Evolutionary conservation across 2,888 invertebrate species (phyloP).

Genomic region (Peribatodes rhomboidaria): DNA sequence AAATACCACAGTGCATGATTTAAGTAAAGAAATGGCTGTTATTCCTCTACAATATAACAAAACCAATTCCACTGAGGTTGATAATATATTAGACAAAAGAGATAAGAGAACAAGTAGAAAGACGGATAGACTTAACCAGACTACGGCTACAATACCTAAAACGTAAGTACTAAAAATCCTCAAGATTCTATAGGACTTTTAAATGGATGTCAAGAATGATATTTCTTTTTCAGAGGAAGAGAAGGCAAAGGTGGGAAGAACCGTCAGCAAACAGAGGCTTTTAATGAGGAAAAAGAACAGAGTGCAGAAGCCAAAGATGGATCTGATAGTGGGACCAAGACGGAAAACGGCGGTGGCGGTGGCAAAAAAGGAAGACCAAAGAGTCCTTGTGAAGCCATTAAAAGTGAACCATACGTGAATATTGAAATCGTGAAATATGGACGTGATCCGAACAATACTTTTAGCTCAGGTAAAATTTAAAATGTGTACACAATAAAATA

Average conservation of each 20-base stretch:
- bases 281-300: conserved; percentile 57
- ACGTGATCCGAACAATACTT: conserved; percentile 89
- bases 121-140: conserved; percentile 82
- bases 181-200: neutral
- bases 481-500: too few species aligned
- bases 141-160: conserved; percentile 81
- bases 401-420: conserved; percentile 88
- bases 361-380: conserved; percentile 83
- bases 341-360: conserved; percentile 68
- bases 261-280: conserved; percentile 61
- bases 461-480: conserved; percentile 87
- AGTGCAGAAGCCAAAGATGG: conserved; percentile 39
- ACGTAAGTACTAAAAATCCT: conserved; percentile 67
- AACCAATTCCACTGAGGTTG: conserved; percentile 77
- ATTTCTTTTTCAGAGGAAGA: conserved; percentile 64
- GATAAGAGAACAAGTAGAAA: conserved; percentile 84
- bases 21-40: conserved; percentile 67
- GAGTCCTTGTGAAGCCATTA: conserved; percentile 89
- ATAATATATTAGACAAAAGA: conserved; percentile 73
- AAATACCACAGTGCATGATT: conserved; percentile 49
- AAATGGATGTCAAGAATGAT: neutral
- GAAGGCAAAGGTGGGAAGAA: conserved; percentile 78
- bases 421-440: conserved; percentile 91
- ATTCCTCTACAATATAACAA: conserved; percentile 73
- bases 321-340: conserved; percentile 52